These are phyloP conservation scores for Recurvirostra avosetta DNA, from an alignment of 2,113 vertebrate genomes.

Conservation along the genomic window DNA sequence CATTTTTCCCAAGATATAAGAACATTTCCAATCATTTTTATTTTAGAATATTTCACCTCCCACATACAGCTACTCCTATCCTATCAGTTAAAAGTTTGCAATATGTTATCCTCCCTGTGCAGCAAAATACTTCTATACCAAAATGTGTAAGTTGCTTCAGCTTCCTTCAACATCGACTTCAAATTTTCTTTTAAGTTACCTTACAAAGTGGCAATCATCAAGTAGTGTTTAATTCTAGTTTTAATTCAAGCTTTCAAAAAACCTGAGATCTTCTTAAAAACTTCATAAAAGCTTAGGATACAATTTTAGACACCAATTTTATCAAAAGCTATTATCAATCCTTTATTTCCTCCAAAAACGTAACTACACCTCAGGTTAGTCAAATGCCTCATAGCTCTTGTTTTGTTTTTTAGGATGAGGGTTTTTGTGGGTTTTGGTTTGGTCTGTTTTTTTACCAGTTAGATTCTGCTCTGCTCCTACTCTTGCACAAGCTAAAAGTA, in stretches of 20 bases:
- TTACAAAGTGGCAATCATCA: not conserved
- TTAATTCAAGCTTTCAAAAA: not conserved
- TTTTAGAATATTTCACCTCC: conserved; percentile 34
- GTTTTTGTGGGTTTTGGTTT: accelerated
- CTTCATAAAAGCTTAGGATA: not conserved
- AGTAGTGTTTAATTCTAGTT: not conserved
- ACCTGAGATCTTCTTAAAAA: not conserved
- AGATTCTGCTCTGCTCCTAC: not conserved
- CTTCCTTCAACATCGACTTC: not conserved
- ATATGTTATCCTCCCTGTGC: not conserved
- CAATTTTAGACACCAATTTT: not conserved
- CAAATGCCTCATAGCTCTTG: not conserved
- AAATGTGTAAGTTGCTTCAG: not conserved
- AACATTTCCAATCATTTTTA: not conserved
- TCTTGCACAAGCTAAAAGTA: not conserved
- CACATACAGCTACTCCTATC: not conserved
- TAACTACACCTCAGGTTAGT: not conserved
- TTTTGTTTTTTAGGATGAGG: not conserved
- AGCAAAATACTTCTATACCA: not conserved
- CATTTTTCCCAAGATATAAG: not conserved
- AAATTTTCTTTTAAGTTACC: not conserved
- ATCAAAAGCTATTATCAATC: not conserved
- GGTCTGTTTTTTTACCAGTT: not conserved
- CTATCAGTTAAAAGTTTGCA: not conserved
- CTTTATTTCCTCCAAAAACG: not conserved